These are phyloP conservation scores for Lutraria rhynchaena DNA, from an alignment of 1,140 invertebrate species.

Conservation along the genomic window DNA sequence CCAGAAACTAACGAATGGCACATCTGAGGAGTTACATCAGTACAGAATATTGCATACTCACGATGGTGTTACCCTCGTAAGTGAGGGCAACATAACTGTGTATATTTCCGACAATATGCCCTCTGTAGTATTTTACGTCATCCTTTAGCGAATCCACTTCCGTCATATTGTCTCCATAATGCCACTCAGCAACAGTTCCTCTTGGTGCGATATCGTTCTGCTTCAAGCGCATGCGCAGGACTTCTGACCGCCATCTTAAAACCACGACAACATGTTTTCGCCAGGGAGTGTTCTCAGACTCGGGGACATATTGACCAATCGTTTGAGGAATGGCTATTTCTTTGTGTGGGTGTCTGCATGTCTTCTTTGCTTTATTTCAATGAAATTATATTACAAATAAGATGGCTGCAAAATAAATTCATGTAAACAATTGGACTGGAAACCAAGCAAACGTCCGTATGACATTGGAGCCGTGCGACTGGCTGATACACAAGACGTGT, in stretches of 20 bases:
- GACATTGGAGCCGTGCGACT: too few species aligned
- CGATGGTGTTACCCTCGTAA: not conserved
- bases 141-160: constrained; percentile 30
- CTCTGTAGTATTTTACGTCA: constrained; percentile 22
- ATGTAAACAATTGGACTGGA: too few species aligned
- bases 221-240: constrained; percentile 10
- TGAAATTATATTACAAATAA: too few species aligned
- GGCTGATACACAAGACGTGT: too few species aligned
- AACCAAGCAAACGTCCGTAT: too few species aligned
- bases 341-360: not conserved
- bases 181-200: constrained; percentile 30
- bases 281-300: not conserved
- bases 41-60: not conserved
- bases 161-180: not conserved
- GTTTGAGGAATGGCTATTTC: constrained; percentile 12
- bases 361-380: not conserved
- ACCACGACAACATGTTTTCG: not conserved
- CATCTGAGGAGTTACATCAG: not conserved
- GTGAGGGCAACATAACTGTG: constrained; percentile 39
- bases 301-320: not conserved
- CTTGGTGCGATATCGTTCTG: constrained; percentile 27
- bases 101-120: constrained; percentile 4
- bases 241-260: constrained; percentile 41
- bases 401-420: too few species aligned
- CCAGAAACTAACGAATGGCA: not conserved